Evolutionary conservation across 1,140 invertebrate species (phyloP).

Genomic region (Holcopasites calliopsidis): DNA sequence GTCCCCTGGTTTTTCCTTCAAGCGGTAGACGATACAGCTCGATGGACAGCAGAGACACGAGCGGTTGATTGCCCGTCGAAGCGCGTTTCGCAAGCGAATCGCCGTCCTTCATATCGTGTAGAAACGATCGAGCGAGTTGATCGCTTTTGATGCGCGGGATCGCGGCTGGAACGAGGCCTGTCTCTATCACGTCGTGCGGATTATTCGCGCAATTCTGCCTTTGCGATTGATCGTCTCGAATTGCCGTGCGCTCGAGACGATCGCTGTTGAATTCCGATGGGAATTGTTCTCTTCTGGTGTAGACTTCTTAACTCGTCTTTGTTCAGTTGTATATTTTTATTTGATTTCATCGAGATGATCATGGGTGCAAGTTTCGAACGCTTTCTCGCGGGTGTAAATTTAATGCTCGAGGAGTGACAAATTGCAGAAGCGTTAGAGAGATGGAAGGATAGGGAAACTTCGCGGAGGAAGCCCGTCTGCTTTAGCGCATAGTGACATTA

Average conservation of each 20-base stretch:
- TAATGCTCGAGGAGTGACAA: too few relatives aligned
- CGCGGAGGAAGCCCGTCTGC: not conserved
- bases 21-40: constrained; percentile 5
- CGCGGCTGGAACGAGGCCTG: constrained; percentile 18
- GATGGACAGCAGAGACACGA: constrained; percentile 46
- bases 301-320: too few relatives aligned
- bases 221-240: not conserved
- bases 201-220: constrained; percentile 34
- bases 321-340: too few relatives aligned
- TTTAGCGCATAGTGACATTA: constrained; percentile 21
- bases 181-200: constrained; percentile 46
- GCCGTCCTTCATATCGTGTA: constrained; percentile 62
- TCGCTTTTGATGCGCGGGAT: constrained; percentile 36
- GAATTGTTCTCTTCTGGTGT: too few relatives aligned
- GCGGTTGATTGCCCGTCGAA: constrained; percentile 59
- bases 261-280: too few relatives aligned
- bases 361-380: too few relatives aligned
- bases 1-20: not conserved
- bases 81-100: constrained; percentile 58
- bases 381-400: too few relatives aligned
- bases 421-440: too few relatives aligned
- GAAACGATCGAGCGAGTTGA: constrained; percentile 40
- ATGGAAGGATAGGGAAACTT: constrained; percentile 1
- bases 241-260: not conserved
- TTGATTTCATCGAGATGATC: too few relatives aligned